Base-by-base conservation (phyloP, 2,113 vertebrate species). In the Chaenocephalus aceratus region DNA sequence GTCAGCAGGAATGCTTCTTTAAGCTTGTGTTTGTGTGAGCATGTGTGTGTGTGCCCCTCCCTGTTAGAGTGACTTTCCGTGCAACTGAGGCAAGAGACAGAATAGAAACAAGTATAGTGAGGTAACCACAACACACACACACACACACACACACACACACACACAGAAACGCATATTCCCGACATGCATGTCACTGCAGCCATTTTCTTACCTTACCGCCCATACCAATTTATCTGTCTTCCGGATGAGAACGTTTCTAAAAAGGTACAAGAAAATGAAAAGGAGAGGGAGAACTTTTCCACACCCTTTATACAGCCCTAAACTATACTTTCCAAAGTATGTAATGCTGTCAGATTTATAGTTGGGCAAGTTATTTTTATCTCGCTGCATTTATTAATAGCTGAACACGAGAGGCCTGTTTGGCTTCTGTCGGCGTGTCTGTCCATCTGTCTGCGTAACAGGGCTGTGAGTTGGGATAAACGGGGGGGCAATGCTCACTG, bases 381-480 rank as follows among this genome's bases (percentile, higher is more conserved):
- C 36, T 1, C 34, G 60, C 77, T 63, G 59, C 36, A 16, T 78
- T 75, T 94, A 92, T 91, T 92, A 87, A 83, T 91, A 93, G 84
- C 70, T 65, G 83, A 91, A 92, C 89, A 89, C 81, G 86, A 92
- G 87, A 85, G 61, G 80, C 67, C 79, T 53, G 67, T 75, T 86
- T 75, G 70, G 75, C 66, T 76, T 80, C 34, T 9, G 62, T 56
- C 23, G 6, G 69, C 2, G 36, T 26, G 57, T 70, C 18, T 69
- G 63, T 80, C 61, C 23, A 53, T 82, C 48, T 51, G 72, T 83
- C 52, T 66, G 74, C 16, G 11, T 49, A 16, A 49, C 21, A 72
- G 52, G 70, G 45, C 59, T 26, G 10, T n/a, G 56, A 64, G 69
- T n/a, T 76, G 23, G 36, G 21, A 58, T 14, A 48, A 48, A 41